phyloP scores from a whole-genome alignment of 2,888 invertebrate genomes.

The Philereme transversata region DNA sequence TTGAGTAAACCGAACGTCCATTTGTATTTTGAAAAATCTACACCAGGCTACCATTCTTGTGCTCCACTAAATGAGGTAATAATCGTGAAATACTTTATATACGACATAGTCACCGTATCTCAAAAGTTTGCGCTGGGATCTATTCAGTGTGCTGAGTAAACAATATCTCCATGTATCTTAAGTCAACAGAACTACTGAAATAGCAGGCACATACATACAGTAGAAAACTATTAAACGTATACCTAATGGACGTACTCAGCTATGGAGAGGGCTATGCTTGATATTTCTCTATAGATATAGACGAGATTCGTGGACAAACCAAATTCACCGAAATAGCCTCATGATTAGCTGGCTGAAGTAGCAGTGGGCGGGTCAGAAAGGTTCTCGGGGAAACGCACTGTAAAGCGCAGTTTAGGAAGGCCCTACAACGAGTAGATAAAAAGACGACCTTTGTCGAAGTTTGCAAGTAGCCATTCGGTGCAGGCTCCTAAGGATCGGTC shows the following conservation, averaged over 20 bases:
- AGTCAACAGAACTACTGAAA: constrained; percentile 43
- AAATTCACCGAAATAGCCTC: no score
- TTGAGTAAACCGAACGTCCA: constrained; percentile 26
- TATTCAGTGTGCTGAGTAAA: constrained; percentile 45
- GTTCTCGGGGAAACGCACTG: no score
- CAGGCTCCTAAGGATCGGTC: no score
- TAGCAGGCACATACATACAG: constrained; percentile 15
- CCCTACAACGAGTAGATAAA: no score
- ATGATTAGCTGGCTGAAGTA: no score
- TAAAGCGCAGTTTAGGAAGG: no score
- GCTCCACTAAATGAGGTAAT: constrained; percentile 28
- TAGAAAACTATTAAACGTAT: constrained; percentile 17
- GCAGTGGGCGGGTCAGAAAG: no score
- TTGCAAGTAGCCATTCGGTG: no score
- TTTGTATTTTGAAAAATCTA: constrained; percentile 7
- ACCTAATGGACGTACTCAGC: constrained; percentile 8
- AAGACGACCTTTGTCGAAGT: no score
- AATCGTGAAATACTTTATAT: constrained; percentile 27
- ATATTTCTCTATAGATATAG: no score
- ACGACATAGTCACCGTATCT: constrained; percentile 42
- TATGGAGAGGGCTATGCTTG: no score
- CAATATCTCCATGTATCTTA: constrained; percentile 47
- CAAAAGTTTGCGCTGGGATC: constrained; percentile 55
- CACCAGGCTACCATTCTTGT: constrained; percentile 35
- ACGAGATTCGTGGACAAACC: no score